phyloP scores from a whole-genome alignment of 2,797 vertebrate species.

The Premnoplex brunnescens region DNA sequence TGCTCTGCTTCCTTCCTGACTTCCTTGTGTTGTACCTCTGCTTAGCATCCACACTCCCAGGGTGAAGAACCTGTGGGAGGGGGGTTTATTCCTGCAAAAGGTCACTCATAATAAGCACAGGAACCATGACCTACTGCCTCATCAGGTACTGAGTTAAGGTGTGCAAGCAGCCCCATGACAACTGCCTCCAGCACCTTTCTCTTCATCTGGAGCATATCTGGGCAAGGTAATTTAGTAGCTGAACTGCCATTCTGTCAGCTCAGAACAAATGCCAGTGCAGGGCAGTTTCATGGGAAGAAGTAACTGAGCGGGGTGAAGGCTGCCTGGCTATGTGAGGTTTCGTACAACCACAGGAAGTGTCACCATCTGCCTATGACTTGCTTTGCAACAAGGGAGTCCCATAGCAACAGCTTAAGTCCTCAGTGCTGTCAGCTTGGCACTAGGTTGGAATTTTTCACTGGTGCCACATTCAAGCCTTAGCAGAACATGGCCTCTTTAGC shows the following conservation, averaged over 20 bases:
- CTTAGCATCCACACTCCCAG: not conserved
- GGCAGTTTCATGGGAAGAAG: not conserved
- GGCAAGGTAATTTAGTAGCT: not conserved
- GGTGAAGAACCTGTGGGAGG: not conserved
- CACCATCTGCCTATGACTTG: not conserved
- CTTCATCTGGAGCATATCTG: not conserved
- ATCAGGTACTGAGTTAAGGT: fast-evolving
- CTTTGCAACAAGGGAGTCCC: not conserved
- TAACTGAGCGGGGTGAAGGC: not conserved
- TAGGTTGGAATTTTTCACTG: not conserved
- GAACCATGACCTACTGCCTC: not conserved
- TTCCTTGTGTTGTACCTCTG: not conserved
- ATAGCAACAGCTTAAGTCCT: not conserved
- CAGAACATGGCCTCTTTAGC: not conserved
- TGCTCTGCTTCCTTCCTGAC: not conserved
- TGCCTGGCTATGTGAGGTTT: not conserved
- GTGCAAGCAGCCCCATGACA: not conserved
- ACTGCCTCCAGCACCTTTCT: not conserved
- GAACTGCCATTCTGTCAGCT: not conserved
- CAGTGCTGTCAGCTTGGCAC: not conserved
- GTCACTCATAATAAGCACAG: not conserved
- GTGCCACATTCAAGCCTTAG: not conserved
- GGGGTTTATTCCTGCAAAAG: not conserved
- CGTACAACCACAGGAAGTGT: not conserved
- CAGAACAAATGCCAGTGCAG: not conserved